phyloP scores from a whole-genome alignment of 2,113 vertebrate species.

The Chaetorhynchus papuensis region DNA sequence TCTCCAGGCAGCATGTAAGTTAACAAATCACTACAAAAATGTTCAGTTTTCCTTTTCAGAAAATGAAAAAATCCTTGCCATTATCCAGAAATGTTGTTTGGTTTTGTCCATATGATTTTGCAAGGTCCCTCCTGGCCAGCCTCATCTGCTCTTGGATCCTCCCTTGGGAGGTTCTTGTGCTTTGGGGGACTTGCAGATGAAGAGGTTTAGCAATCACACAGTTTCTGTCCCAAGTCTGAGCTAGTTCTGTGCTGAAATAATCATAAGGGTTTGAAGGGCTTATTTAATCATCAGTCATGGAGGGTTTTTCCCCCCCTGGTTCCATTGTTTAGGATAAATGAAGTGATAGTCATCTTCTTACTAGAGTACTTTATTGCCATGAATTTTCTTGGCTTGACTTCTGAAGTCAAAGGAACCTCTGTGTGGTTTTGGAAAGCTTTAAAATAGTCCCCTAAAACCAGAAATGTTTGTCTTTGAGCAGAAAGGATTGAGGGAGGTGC shows the following conservation, averaged over 20 bases:
- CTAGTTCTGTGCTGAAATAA: background rate
- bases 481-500: background rate
- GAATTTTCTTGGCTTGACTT: conserved; percentile 8
- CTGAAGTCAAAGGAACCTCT: background rate
- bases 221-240: background rate
- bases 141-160: background rate
- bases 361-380: background rate
- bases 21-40: background rate
- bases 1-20: background rate
- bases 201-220: background rate
- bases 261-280: background rate
- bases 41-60: background rate
- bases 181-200: background rate
- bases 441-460: background rate
- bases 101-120: background rate
- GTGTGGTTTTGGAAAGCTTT: background rate
- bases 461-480: background rate
- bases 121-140: background rate
- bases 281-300: background rate
- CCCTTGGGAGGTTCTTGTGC: background rate
- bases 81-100: background rate
- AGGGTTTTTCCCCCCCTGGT: background rate
- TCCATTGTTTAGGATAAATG: background rate
- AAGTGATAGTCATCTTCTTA: conserved; percentile 5
- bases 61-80: background rate